Percentiles rank a stretch among this genome's conserved stretches.
Evolutionary conservation across 2,113 vertebrate species (phyloP).

Genomic region (Nerophis ophidion): DNA sequence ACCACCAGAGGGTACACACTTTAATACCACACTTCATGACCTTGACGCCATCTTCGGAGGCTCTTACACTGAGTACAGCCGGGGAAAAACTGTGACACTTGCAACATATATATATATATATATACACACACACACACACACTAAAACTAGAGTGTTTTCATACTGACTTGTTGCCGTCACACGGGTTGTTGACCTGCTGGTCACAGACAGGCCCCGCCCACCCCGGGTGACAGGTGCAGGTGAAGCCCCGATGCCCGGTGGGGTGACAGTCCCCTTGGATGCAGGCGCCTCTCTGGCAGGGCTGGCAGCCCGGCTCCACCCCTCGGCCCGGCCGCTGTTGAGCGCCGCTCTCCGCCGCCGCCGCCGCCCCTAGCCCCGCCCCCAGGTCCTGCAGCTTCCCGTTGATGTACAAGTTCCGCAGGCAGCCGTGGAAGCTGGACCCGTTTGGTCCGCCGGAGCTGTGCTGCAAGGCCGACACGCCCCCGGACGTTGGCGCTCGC

Average conservation of each 20-base stretch:
- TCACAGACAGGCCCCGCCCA: slow-evolving; percentile 89
- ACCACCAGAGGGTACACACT: neutral
- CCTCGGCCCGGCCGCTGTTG: slow-evolving; percentile 84
- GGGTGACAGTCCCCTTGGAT: slow-evolving; percentile 85
- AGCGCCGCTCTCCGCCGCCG: slow-evolving; percentile 21
- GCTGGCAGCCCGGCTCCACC: slow-evolving; percentile 91
- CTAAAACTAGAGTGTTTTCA: too few relatives aligned
- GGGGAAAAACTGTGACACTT: neutral
- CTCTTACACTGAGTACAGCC: too few relatives aligned
- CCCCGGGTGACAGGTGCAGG: slow-evolving; percentile 89
- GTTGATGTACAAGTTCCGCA: slow-evolving; percentile 90
- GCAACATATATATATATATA: too few relatives aligned
- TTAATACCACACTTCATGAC: too few relatives aligned
- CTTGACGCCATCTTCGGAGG: too few relatives aligned
- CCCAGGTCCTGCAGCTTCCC: slow-evolving; percentile 90
- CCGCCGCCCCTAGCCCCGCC: slow-evolving; percentile 72
- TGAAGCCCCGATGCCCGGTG: slow-evolving; percentile 83
- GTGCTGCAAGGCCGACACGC: slow-evolving; percentile 80
- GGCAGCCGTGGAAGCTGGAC: slow-evolving; percentile 92
- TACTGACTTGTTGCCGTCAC: slow-evolving; percentile 94
- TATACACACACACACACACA: too few relatives aligned
- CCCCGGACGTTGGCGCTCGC: slow-evolving; percentile 52
- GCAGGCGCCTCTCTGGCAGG: slow-evolving; percentile 86
- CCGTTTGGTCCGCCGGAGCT: slow-evolving; percentile 83
- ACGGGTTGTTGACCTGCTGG: slow-evolving; percentile 88